phyloP scores from a whole-genome alignment of 2,888 invertebrate species.

The Pimpla rufipes region DNA sequence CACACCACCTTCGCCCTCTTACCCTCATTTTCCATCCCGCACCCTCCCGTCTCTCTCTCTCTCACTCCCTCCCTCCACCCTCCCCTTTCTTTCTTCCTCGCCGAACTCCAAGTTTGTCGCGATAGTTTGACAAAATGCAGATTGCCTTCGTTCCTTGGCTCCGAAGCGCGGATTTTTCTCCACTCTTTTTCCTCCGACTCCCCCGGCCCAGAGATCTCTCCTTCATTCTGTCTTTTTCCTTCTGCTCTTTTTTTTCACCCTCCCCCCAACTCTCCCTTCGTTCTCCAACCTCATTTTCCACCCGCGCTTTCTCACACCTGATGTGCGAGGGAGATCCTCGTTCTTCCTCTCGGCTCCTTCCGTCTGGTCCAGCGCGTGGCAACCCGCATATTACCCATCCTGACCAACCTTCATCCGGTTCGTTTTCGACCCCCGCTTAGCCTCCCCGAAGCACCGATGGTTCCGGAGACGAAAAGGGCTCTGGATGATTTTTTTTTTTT shows the following conservation, averaged over 20 bases:
- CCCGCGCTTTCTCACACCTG: conserved; percentile 53
- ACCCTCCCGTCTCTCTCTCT: conserved; percentile 1
- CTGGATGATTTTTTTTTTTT: conserved; percentile 28
- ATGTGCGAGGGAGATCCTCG: conserved; percentile 35
- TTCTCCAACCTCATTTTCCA: conserved; percentile 51
- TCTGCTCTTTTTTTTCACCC: conserved; percentile 18
- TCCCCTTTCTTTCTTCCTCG: conserved; percentile 38
- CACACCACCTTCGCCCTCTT: conserved; percentile 51
- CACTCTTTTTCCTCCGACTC: conserved; percentile 36
- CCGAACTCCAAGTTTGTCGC: conserved; percentile 68
- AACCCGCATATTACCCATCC: conserved; percentile 28
- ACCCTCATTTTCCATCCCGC: conserved; percentile 57
- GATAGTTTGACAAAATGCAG: conserved; percentile 81
- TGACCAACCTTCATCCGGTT: conserved; percentile 38
- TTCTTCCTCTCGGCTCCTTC: conserved; percentile 25
- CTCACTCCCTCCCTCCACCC: conserved; percentile 21
- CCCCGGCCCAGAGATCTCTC: conserved; percentile 10
- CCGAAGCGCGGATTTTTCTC: conserved; percentile 48
- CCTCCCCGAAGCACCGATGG: conserved; percentile 1
- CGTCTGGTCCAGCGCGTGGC: not conserved
- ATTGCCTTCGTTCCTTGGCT: conserved; percentile 76
- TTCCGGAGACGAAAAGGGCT: conserved; percentile 17
- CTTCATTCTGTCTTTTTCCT: conserved; percentile 25
- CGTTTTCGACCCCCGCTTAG: conserved; percentile 29
- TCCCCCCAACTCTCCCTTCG: too few relatives aligned